Base-by-base conservation (phyloP, 2,113 vertebrate species). In the Phrynocephalus versicolor region DNA sequence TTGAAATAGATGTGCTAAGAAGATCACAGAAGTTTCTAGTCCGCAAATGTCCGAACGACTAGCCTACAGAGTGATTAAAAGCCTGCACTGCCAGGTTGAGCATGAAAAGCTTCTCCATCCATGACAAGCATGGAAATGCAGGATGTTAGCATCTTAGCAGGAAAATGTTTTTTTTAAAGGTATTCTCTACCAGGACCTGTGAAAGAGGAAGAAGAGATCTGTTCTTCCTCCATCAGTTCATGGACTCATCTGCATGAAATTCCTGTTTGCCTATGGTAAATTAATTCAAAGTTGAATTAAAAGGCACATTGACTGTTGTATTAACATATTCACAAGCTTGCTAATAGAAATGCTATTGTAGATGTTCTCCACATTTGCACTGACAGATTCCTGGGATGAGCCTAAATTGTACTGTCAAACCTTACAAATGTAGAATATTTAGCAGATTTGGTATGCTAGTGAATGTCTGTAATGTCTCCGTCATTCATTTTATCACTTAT, bases 391-490 rank as follows among this genome's bases (percentile, higher is more conserved):
- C 58, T 80, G 70, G 58, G 69, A 86, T 65, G 70, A 80, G 37
- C 84, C 69, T 37, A 86, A 86, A 86, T 81, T 86, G 77, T 37
- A 64, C 39, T 73, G 77, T 80, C 84, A 85, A 35, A 13, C 67
- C 58, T 35, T 74, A 74, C 84, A 86, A 81, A 81, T 81, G 78
- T 64, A 51, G 23, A 57, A 74, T 86, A 65, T 86, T 80, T 86
- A 86, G 78, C 39, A 80, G 69, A 55, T 55, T 81, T 45, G 4
- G 16, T 41, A 74, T 30, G 79, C 41, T 9, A 30, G 15, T 37
- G 78, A 65, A 64, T 74, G 73, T 51, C 69, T 73, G 39, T 57
- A 73, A 25, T 74, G 57, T 60, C 39, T 65, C 60, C 37, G 60
- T 84, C 70, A 64, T 37, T 73, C 35, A 27, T 74, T 51, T 86